Evolutionary conservation across 2,888 invertebrate genomes (phyloP), one percentile per base, ranked within the genome.

Genomic region (Merodon equestris): DNA sequence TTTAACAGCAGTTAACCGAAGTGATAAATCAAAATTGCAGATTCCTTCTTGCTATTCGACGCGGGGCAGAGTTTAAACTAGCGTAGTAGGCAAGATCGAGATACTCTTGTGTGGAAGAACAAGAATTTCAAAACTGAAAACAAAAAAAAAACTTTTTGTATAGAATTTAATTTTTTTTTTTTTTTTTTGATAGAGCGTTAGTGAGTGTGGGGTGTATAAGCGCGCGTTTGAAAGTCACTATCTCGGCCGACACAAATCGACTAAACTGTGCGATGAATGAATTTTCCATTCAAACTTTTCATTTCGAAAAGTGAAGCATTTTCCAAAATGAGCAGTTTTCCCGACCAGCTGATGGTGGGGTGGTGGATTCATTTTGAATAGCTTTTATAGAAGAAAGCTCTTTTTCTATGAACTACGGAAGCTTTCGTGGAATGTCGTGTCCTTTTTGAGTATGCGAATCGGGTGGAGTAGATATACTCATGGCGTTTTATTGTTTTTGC

Each of bases 241-340:
- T 85, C 86, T 85, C 85, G 87, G 88, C 87, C 88, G 88, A 89
- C 88, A 84, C 85, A 83, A 84, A 88, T 88, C 87, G 88, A 88
- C 88, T 88, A 85, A 86, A 71, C n/a, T 47, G 36, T 60, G n/a
- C 40, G 38, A 44, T 67, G 58, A 61, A 60, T 18, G 60, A 18
- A 15, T 79, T 73, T 68, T 57, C 64, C 44, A 60, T 51, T 54
- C 50, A 51, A 54, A n/a, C 27, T 44, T 67, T 56, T 60, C 13
- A 48, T 27, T 27, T n/a, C 17, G 36, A 51, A 14, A 40, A 60
- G 40, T 51, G 51, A 58, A 58, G 27, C 27, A 27, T 27, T 7
- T 17, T 67, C 57, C 66, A 67, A 12, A 13, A 38, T 7, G 27
- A 40, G 10, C n/a, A 40, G 36, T 48, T 48, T 48, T 45, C n/a